Percentiles rank a stretch among this genome's conserved stretches.
Conservation (phyloP, 2,113 vertebrate species). For the Hiodon alosoides region DNA sequence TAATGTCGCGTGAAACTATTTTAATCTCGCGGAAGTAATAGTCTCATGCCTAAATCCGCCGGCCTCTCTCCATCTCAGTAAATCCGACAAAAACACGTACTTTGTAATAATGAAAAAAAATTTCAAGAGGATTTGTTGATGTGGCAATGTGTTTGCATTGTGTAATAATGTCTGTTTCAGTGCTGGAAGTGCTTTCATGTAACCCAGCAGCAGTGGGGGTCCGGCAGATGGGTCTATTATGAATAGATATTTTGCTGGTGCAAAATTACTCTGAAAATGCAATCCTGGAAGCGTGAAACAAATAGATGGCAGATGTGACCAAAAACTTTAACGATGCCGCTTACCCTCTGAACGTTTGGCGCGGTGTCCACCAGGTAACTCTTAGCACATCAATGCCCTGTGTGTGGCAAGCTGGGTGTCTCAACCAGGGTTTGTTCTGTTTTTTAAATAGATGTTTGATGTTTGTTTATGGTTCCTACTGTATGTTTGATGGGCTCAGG, state of each 20-base stretch:
- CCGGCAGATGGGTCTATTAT: constrained; percentile 39
- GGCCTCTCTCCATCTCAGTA: constrained; percentile 24
- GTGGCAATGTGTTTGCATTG: constrained; percentile 25
- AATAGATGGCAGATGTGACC: constrained; percentile 35
- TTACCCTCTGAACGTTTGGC: constrained; percentile 30
- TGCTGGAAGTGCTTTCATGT: constrained; percentile 23
- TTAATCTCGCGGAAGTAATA: constrained; percentile 5
- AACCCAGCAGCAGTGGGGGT: constrained; percentile 23
- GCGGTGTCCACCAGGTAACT: constrained; percentile 25
- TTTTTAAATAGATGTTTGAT: constrained; percentile 24
- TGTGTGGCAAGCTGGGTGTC: constrained; percentile 31
- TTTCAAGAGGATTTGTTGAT: constrained; percentile 26
- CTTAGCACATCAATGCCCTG: constrained; percentile 24
- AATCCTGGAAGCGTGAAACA: constrained; percentile 16
- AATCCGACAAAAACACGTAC: constrained; percentile 19
- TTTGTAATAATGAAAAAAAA: constrained; percentile 13
- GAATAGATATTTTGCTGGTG: constrained; percentile 31
- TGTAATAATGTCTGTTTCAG: constrained; percentile 21
- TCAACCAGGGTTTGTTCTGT: not conserved
- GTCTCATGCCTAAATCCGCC: not conserved
- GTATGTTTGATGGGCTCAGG: constrained; percentile 12
- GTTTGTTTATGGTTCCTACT: constrained; percentile 28
- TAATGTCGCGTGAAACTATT: not conserved
- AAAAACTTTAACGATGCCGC: constrained; percentile 31
- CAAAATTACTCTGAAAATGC: constrained; percentile 28